Conservation (phyloP, 1,140 invertebrate species). For the Parasteatoda tepidariorum region DNA sequence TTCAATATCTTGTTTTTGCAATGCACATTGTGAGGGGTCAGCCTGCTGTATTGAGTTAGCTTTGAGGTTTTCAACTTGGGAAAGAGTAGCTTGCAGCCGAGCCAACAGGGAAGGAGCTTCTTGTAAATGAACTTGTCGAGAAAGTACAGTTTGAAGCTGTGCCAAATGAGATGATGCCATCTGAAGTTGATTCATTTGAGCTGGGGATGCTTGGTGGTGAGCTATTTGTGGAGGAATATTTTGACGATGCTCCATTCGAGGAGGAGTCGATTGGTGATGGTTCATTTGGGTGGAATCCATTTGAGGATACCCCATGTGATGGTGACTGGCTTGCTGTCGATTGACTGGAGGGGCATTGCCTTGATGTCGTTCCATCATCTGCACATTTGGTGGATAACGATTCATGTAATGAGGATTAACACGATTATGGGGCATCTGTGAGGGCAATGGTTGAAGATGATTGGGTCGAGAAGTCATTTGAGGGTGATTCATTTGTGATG, state of each 20-base stretch:
- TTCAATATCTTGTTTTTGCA: neutral
- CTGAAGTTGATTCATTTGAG: neutral
- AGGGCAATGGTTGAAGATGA: neutral
- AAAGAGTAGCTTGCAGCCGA: neutral
- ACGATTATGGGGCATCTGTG: neutral
- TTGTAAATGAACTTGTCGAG: neutral
- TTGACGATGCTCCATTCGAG: neutral
- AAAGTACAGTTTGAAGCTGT: neutral
- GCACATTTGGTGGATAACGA: neutral
- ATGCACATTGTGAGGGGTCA: neutral
- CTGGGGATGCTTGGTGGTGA: neutral
- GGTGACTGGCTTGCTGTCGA: no score
- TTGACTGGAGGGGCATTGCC: no score
- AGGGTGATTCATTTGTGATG: neutral
- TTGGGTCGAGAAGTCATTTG: neutral
- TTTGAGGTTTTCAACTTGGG: neutral
- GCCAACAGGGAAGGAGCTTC: neutral
- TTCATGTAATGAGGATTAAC: neutral
- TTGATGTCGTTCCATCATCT: no score
- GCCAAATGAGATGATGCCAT: neutral
- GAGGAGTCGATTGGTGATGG: neutral
- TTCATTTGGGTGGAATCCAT: neutral
- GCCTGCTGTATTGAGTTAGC: neutral
- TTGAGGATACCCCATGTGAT: neutral
- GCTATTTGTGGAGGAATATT: neutral